phyloP scores from a whole-genome alignment of 2,797 vertebrate species.

The Potorous gilbertii region DNA sequence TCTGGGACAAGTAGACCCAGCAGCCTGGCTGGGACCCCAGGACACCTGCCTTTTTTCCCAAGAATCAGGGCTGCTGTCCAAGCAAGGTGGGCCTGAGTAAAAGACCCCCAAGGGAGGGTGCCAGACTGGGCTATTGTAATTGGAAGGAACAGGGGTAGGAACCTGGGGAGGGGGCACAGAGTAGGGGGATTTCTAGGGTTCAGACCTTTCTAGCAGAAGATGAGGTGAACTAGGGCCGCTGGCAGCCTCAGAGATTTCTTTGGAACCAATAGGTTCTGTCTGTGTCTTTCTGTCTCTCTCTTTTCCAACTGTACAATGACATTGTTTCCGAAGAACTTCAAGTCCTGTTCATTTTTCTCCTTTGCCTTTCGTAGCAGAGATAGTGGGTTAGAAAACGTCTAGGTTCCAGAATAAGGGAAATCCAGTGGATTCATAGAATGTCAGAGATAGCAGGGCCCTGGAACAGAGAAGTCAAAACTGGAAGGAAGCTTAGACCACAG shows the following conservation, averaged over 20 bases:
- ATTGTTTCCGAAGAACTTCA: not conserved
- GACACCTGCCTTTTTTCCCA: conserved; percentile 4
- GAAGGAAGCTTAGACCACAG: not conserved
- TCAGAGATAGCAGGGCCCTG: not conserved
- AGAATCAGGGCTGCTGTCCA: not conserved
- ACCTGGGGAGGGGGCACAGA: not conserved
- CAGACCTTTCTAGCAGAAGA: not conserved
- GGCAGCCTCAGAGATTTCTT: not conserved
- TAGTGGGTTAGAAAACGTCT: not conserved
- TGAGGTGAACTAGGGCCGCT: not conserved
- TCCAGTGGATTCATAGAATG: not conserved
- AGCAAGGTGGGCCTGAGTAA: not conserved
- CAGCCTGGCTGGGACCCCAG: not conserved
- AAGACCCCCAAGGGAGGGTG: not conserved
- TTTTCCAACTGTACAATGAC: not conserved
- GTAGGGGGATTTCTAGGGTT: not conserved
- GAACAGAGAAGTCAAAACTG: not conserved
- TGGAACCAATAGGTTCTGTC: not conserved
- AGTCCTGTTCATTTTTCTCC: not conserved
- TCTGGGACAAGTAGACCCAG: not conserved
- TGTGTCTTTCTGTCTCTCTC: not conserved
- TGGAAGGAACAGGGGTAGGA: not conserved
- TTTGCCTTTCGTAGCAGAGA: not conserved
- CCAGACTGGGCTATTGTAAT: not conserved
- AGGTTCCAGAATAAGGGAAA: not conserved